Percentiles rank a stretch among this genome's conserved stretches.
Evolutionary conservation across 2,113 vertebrate species (phyloP).

Genomic region (Zeus faber): DNA sequence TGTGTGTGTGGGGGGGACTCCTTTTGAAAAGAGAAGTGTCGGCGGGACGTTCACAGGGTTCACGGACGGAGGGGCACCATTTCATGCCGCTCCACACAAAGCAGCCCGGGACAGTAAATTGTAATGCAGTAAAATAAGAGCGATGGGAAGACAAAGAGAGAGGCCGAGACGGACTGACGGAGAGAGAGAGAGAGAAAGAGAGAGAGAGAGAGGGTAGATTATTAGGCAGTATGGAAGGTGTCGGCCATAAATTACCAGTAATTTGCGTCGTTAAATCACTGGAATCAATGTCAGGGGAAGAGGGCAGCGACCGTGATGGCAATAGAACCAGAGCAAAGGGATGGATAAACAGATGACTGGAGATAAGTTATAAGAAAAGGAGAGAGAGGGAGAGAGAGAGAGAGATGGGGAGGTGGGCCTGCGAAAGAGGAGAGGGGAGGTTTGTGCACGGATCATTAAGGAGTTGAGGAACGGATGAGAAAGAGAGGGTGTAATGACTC

Average conservation of each 20-base stretch:
- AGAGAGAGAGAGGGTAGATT: not conserved
- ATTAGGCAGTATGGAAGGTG: too few relatives aligned
- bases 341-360: slow-evolving; percentile 28
- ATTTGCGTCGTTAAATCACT: too few relatives aligned
- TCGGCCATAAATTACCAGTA: too few relatives aligned
- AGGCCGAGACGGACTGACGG: not conserved
- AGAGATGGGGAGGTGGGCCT: not conserved
- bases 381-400: not conserved
- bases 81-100: slow-evolving; percentile 21
- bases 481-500: slow-evolving; percentile 18
- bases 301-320: slow-evolving; percentile 31
- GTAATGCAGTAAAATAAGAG: slow-evolving; percentile 30
- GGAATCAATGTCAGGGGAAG: slow-evolving; percentile 59
- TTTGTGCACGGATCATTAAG: slow-evolving; percentile 57
- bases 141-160: too few relatives aligned
- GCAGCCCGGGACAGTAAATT: slow-evolving; percentile 42
- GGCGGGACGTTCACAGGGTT: slow-evolving; percentile 17
- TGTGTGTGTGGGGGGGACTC: too few relatives aligned
- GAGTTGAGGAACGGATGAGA: slow-evolving; percentile 39
- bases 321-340: slow-evolving; percentile 36
- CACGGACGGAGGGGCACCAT: slow-evolving; percentile 24
- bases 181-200: not conserved
- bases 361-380: slow-evolving; percentile 20
- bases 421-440: slow-evolving; percentile 22
- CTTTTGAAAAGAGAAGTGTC: slow-evolving; percentile 11